phyloP scores from a whole-genome alignment of 1,140 invertebrate genomes.

The Drosophila kikkawai region DNA sequence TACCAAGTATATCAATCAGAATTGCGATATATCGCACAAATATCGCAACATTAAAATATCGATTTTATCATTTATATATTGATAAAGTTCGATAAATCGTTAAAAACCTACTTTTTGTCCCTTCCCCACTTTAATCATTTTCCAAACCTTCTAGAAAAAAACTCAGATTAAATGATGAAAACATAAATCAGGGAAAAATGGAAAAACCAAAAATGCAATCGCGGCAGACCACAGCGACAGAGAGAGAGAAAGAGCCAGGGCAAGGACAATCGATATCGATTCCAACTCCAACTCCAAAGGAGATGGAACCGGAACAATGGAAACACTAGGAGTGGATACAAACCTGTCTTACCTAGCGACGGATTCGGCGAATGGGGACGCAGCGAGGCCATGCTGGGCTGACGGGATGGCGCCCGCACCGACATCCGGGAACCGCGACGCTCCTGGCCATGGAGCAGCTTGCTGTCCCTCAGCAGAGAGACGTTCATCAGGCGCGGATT shows the following conservation, averaged over 20 bases:
- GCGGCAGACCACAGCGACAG: constrained; percentile 27
- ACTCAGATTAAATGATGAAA: constrained; percentile 6
- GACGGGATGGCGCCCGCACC: constrained; percentile 90
- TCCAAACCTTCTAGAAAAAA: neutral
- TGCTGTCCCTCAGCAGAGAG: constrained; percentile 92
- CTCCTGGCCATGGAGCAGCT: constrained; percentile 91
- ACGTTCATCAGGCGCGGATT: constrained; percentile 96
- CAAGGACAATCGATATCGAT: constrained; percentile 23
- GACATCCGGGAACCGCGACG: constrained; percentile 91
- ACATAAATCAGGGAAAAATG: constrained; percentile 33
- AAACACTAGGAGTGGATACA: constrained; percentile 66
- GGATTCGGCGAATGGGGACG: constrained; percentile 91
- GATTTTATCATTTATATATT: neutral
- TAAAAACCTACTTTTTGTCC: neutral
- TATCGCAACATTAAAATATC: neutral
- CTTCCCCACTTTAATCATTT: neutral
- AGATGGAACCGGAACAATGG: neutral
- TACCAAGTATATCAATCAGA: neutral
- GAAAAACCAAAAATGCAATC: constrained; percentile 33
- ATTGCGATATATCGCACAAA: too few species aligned
- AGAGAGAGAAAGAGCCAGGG: neutral
- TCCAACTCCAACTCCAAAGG: neutral
- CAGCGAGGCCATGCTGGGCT: constrained; percentile 93
- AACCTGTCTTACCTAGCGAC: constrained; percentile 90
- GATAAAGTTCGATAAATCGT: neutral